Evolutionary conservation across 2,888 invertebrate genomes (phyloP), one percentile per base, ranked within the genome.

Genomic region (Helobdella robusta): DNA sequence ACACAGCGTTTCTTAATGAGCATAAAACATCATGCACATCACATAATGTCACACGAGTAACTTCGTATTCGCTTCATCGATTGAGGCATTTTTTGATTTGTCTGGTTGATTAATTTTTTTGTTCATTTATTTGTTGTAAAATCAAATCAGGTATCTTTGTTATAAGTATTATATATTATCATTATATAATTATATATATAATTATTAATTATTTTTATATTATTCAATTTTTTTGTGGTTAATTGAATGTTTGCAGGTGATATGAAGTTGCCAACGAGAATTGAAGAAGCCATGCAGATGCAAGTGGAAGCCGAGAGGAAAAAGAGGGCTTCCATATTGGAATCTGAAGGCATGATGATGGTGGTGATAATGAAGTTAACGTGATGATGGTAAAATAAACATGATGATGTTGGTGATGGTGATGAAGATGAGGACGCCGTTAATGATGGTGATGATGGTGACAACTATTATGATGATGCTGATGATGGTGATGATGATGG

Each of bases 281-380:
- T 98, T 0, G 91, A 95, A 76, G 95, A 97, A 80, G 98, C 98
- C 0, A 99, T 98, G 98, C 98, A 98, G 81, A 95, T 97, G 94
- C 98, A 98, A 83, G 98, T 99, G 0, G 97, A 98, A 81, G 98
- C 98, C 0, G 98, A 99, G 79, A 82, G 98, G 64, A 87, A 88
- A 76, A 99, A 99, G 78, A 83, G 98, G 71, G 98, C 98, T 0
- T 89, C 92, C 20, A 89, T 99, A 75, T 83, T 99, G 70, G 95
- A 99, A 78, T 97, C 97, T 0, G 98, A 99, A 82, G 95, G 95
- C n/a, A n/a, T n/a, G n/a, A n/a, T n/a, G n/a, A n/a, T n/a, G n/a
- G n/a, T n/a, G n/a, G n/a, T n/a, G n/a, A n/a, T n/a, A n/a, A n/a
- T n/a, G n/a, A n/a, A n/a, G n/a, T n/a, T n/a, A n/a, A n/a, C n/a